Evolutionary conservation across 2,113 vertebrate genomes (phyloP), one percentile per base, ranked within the genome.

Genomic region (Eira barbara): DNA sequence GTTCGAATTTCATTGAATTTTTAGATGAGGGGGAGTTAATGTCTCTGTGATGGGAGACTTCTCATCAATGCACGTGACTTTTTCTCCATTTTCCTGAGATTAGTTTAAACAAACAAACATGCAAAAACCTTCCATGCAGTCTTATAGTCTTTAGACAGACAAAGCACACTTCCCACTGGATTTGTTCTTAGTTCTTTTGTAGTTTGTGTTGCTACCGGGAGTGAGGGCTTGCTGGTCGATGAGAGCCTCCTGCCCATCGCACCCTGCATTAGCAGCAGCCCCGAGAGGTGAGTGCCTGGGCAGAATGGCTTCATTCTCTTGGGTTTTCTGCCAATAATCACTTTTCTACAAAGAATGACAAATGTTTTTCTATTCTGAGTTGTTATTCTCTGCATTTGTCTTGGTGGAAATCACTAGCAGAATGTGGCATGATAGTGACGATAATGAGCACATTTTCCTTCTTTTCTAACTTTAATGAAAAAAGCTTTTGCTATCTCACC

Each of bases 241-340:
- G 47, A 20, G 49, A 34, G 49, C 14, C 25, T 21, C 69, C n/a
- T 0, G 0, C 18, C 4, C 4, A 2, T 3, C 0, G 1, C 0
- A 0, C 31, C 20, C 55, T 11, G 31, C 13, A 2, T 2, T 5
- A 3, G 6, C 0, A 4, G 31, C 36, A 8, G n/a, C 27, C 21
- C 42, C 0, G 10, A 4, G 25, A 13, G 29, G 10, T 5, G 49
- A 14, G n/a, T 6, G 0, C 10, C 23, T 1, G 4, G 4, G 12
- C 25, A 4, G 55, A 21, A 3, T 3, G 1, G 2, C 17, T 15
- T 6, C 36, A 2, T 34, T 27, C 45, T 25, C 42, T n/a, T 8
- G 5, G 15, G 14, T 45, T 57, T 71, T 87, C 81, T 5, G 14
- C 27, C 3, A 14, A 27, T 13, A 7, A 34, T 13, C 14, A 1